Base-by-base conservation (phyloP, 2,113 vertebrate species). In the Seriola rivoliana region DNA sequence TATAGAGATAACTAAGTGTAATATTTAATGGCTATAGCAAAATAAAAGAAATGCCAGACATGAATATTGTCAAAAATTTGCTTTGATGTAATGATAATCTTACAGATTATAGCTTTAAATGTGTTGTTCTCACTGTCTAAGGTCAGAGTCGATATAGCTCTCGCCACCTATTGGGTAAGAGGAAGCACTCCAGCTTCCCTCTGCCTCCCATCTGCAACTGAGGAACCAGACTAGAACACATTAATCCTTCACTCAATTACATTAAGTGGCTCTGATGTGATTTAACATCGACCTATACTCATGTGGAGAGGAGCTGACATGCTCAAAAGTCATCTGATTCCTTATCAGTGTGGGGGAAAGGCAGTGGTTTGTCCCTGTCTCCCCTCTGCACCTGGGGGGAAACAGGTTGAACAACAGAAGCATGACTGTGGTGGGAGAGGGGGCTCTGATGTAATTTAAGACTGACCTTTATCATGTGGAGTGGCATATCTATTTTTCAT, bases 221-320 rank as follows among this genome's bases (percentile, higher is more conserved):
- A 65, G 36, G 34, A 68, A 78, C 62, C 14, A 42, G 36, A n/a
- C 40, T 13, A 63, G 68, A 78, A 63, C 48, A 60, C 84, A 62
- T 86, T 76, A 58, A 69, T 82, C 34, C 70, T 17, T 44, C 44
- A 21, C 29, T 78, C 76, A 54, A 4, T 80, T 65, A 67, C 63
- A 65, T 17, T 19, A 62, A 81, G 70, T 50, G 69, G 10, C 75
- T 57, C 64, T 69, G 81, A 86, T 83, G 71, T 66, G 34, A 82
- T 83, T 80, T 62, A 76, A 74, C 65, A 8, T 9, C 63, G 63
- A 85, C 74, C 78, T 80, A 10, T 67, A 73, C 80, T 40, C 73
- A 8, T 17, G 29, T 72, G 52, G 75, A 62, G 79, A 62, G 81
- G 58, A 78, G 14, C 58, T 5, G 54, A 78, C 71, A 52, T 62